phyloP scores from a whole-genome alignment of 2,113 vertebrate genomes.

The Sapajus apella region DNA sequence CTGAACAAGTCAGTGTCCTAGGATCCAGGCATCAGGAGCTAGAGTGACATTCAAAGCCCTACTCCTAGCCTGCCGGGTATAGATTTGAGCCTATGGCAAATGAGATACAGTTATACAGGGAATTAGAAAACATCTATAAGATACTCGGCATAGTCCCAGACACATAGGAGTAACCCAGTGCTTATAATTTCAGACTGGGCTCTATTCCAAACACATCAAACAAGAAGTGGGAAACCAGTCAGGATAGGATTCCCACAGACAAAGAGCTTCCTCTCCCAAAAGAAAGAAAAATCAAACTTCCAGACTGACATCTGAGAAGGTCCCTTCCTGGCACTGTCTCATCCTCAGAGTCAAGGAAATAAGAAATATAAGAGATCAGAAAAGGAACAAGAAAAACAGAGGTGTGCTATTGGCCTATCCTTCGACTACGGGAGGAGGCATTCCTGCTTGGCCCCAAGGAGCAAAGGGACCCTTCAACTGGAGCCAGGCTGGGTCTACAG shows the following conservation, averaged over 20 bases:
- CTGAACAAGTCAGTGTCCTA: background rate
- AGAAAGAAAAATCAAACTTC: constrained; percentile 43
- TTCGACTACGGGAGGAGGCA: background rate
- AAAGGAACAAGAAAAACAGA: background rate
- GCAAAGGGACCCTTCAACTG: background rate
- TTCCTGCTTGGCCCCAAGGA: background rate
- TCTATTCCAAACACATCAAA: constrained; percentile 56
- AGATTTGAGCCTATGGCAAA: background rate
- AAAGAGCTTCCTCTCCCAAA: constrained; percentile 55
- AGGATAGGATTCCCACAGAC: constrained; percentile 51
- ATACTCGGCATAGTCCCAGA: background rate
- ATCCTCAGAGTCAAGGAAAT: background rate
- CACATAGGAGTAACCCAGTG: constrained; percentile 14
- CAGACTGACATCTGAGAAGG: constrained; percentile 24
- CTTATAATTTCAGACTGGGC: constrained; percentile 36
- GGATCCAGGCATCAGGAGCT: background rate
- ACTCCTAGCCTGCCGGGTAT: background rate
- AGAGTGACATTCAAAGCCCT: background rate
- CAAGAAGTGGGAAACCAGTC: constrained; percentile 48
- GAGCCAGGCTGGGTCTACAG: background rate
- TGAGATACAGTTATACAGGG: background rate
- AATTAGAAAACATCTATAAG: background rate
- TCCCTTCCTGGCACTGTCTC: constrained; percentile 10
- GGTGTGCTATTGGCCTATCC: background rate
- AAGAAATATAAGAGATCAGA: background rate